Evolutionary conservation across 2,113 vertebrate species (phyloP).

Genomic region (Phocoena phocoena): DNA sequence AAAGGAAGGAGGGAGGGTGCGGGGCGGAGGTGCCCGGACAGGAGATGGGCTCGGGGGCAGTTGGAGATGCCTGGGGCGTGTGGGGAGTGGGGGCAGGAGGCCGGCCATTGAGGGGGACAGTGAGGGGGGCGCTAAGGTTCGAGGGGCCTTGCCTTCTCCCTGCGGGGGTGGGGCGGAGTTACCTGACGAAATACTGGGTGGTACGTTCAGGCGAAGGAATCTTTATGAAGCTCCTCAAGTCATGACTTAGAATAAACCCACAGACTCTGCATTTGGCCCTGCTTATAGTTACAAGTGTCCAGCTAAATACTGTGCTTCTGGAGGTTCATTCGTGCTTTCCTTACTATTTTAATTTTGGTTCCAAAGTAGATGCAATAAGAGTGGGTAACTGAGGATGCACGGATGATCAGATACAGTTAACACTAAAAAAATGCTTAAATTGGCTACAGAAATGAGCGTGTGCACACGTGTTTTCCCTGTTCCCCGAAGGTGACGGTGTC

Average conservation of each 20-base stretch:
- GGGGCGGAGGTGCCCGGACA: fast-evolving
- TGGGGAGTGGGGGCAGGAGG: too few species aligned
- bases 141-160: not conserved
- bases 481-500: not conserved
- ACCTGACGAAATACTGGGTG: not conserved
- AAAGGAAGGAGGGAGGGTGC: not conserved
- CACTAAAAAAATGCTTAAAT: not conserved
- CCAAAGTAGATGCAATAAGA: not conserved
- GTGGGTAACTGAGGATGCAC: not conserved
- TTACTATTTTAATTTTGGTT: not conserved
- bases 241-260: not conserved
- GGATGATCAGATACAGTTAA: not conserved
- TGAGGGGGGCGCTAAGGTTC: not conserved
- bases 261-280: not conserved
- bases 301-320: not conserved
- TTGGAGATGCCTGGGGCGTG: fast-evolving
- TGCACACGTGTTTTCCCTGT: not conserved
- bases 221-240: not conserved
- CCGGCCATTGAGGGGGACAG: fast-evolving
- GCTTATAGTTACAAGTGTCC: not conserved
- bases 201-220: not conserved
- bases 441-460: not conserved
- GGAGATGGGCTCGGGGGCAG: fast-evolving
- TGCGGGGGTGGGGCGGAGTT: not conserved
- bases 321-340: not conserved